These are phyloP conservation scores for Mya arenaria DNA, from an alignment of 1,140 invertebrate genomes.

Conservation along the genomic window DNA sequence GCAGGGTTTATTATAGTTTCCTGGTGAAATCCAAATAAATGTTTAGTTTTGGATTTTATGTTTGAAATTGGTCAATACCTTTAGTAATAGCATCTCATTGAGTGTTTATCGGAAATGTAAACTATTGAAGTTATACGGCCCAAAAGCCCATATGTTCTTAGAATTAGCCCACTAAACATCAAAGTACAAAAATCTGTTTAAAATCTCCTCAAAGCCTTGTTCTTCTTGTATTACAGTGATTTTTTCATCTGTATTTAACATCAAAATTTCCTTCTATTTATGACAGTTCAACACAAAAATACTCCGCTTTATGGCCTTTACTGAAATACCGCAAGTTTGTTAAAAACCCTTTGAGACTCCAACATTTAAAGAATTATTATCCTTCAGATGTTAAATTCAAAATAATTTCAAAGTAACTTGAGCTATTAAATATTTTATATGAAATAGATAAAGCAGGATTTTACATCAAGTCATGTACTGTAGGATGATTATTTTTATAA, in stretches of 20 bases:
- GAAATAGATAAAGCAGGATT: too few relatives aligned
- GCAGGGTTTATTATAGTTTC: constrained; percentile 43
- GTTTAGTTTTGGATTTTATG: constrained; percentile 57
- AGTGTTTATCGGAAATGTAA: constrained; percentile 54
- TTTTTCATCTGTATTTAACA: constrained; percentile 56
- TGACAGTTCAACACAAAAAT: constrained; percentile 26
- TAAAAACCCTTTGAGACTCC: constrained; percentile 33
- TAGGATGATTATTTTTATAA: too few relatives aligned
- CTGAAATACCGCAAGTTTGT: constrained; percentile 13
- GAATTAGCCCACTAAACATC: constrained; percentile 47
- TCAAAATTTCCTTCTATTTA: constrained; percentile 49
- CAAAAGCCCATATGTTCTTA: constrained; percentile 55
- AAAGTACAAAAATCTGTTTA: constrained; percentile 39
- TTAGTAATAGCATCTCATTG: constrained; percentile 10
- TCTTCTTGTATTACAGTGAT: not conserved
- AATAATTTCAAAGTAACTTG: constrained; percentile 46
- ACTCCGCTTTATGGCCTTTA: too few relatives aligned
- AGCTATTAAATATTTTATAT: constrained; percentile 39
- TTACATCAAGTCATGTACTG: too few relatives aligned
- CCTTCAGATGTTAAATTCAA: constrained; percentile 47
- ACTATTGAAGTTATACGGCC: constrained; percentile 56
- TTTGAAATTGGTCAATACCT: constrained; percentile 56
- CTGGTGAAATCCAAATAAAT: constrained; percentile 53
- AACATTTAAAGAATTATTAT: constrained; percentile 19
- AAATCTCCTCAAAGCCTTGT: constrained; percentile 39